Conservation (phyloP, 2,113 vertebrate species). For the Pao palembangensis region DNA sequence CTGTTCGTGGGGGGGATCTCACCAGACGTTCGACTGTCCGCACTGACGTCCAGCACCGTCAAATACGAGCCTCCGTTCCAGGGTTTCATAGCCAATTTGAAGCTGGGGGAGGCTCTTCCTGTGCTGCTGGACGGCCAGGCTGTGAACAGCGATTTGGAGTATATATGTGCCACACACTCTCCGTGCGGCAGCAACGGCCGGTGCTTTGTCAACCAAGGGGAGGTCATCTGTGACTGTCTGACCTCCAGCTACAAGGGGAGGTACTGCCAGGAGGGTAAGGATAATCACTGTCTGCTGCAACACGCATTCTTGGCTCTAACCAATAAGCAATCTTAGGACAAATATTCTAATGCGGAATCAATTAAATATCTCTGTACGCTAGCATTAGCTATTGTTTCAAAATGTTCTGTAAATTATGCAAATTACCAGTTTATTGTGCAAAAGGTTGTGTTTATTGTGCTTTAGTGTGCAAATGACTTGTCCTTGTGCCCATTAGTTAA, state of each 20-base stretch:
- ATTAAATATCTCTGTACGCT: too few species aligned
- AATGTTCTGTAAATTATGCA: too few species aligned
- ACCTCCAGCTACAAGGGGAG: constrained; percentile 85
- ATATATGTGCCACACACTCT: constrained; percentile 80
- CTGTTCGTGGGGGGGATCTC: constrained; percentile 91
- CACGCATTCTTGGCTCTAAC: neutral
- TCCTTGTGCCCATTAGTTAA: too few species aligned
- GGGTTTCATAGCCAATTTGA: constrained; percentile 85
- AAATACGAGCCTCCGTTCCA: constrained; percentile 92
- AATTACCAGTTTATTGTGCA: too few species aligned
- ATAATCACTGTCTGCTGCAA: neutral
- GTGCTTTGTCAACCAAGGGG: constrained; percentile 82
- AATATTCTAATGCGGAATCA: too few species aligned
- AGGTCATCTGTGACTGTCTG: constrained; percentile 87
- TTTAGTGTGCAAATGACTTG: too few species aligned
- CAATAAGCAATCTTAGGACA: too few species aligned
- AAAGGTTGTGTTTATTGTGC: too few species aligned
- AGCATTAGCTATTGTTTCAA: too few species aligned
- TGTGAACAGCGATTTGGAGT: constrained; percentile 83
- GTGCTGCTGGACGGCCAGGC: constrained; percentile 86
- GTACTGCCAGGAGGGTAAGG: constrained; percentile 93
- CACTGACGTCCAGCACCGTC: constrained; percentile 89
- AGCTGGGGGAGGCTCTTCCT: constrained; percentile 81
- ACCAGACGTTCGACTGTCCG: constrained; percentile 89
- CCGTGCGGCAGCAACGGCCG: constrained; percentile 86